Evolutionary conservation across 2,113 vertebrate species (phyloP), one percentile per base, ranked within the genome.

Genomic region (Burhinus bistriatus): DNA sequence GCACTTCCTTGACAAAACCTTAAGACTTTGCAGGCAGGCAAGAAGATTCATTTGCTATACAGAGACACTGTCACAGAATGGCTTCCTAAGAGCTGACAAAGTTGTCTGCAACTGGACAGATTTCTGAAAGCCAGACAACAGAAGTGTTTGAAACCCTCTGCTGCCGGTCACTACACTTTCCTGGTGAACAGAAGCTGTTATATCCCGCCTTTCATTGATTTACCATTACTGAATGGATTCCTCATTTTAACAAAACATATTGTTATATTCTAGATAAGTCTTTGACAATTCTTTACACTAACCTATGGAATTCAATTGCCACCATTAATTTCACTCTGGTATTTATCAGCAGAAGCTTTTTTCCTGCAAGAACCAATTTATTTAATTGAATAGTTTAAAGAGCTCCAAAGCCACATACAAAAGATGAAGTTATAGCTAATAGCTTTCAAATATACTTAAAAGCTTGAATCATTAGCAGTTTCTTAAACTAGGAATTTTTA

Each of bases 261-360:
- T 78, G 34, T 86, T 95, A 89, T 82, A 89, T 93, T 92, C 66
- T 20, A 96, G 85, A 36, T 86, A 95, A 95, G 61, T 86, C 92
- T 97, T 58, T 61, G 58, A 95, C 58, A 95, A 83, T 95, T 93
- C 84, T 79, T 93, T 76, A 93, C 83, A 61, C 73, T 68, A 78
- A 91, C 95, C 70, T 85, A 22, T 83, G 78, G 90, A 97, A 98
- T 94, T 97, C 95, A 97, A 96, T 96, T 87, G 91, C 85, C 58
- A 84, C 80, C 86, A 83, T 95, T 97, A 96, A 97, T 96, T 97
- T 78, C 65, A 73, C 68, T 49, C 54, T 65, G 36, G 87, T 96
- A 83, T 97, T 98, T 97, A 97, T 95, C 94, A 96, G 91, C 72
- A 96, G 80, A 83, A 75, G 61, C 40, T 91, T 91, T 95, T 97